These are phyloP conservation scores for Harpegnathos saltator DNA, from an alignment of 1,140 invertebrate genomes.

Conservation along the genomic window DNA sequence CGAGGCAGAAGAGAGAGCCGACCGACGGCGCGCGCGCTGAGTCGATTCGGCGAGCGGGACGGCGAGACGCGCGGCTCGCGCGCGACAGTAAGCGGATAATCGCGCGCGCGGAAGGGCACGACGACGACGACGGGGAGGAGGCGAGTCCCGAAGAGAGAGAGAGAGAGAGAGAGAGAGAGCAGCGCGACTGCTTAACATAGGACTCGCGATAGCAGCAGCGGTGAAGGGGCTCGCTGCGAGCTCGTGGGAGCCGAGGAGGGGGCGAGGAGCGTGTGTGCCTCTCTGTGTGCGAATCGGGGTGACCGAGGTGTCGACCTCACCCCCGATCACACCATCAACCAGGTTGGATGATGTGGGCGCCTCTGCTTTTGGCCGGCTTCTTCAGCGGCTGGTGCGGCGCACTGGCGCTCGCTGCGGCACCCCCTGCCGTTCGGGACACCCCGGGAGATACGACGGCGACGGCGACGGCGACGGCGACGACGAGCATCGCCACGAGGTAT, in stretches of 20 bases:
- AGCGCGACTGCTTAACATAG: not conserved
- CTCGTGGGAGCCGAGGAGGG: slow-evolving; percentile 11
- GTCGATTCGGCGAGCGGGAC: slow-evolving; percentile 43
- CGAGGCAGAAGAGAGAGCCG: not conserved
- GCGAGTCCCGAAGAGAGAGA: too few species aligned
- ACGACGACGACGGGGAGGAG: too few species aligned
- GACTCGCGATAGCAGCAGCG: too few species aligned
- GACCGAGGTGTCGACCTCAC: slow-evolving; percentile 74
- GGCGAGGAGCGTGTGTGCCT: slow-evolving; percentile 50
- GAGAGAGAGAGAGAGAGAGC: too few species aligned
- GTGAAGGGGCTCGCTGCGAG: too few species aligned
- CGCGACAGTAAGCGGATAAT: too few species aligned
- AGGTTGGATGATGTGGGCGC: slow-evolving; percentile 84
- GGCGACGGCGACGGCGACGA: too few species aligned
- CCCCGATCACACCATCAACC: slow-evolving; percentile 72
- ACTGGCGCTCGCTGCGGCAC: slow-evolving; percentile 77
- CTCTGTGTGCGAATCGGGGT: slow-evolving; percentile 68
- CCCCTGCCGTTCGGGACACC: slow-evolving; percentile 77
- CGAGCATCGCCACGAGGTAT: slow-evolving; percentile 47
- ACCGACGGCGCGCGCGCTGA: too few species aligned
- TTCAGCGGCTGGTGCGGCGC: slow-evolving; percentile 83
- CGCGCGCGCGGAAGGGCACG: too few species aligned
- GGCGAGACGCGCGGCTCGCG: slow-evolving; percentile 9
- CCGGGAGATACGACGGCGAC: slow-evolving; percentile 58
- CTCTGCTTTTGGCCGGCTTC: slow-evolving; percentile 82